Percentiles rank a stretch among this genome's conserved stretches.
Evolutionary conservation across 1,140 invertebrate species (phyloP).

Genomic region (Drosophila novamexicana): DNA sequence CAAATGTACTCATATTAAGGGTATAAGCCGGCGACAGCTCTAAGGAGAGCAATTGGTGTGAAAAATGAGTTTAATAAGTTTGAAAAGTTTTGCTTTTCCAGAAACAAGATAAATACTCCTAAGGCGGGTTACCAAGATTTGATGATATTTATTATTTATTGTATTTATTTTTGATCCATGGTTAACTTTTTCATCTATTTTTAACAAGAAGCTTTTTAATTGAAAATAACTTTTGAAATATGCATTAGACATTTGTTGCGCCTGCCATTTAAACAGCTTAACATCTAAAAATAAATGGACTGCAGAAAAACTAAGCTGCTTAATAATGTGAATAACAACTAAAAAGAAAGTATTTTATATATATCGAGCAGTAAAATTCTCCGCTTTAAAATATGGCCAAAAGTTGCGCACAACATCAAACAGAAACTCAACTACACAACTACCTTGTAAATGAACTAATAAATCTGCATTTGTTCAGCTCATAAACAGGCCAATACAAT

Average conservation of each 20-base stretch:
- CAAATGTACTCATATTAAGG: background rate
- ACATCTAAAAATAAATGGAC: background rate
- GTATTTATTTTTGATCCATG: background rate
- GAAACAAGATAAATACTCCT: background rate
- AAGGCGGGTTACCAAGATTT: background rate
- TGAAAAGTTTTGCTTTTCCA: background rate
- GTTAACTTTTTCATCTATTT: background rate
- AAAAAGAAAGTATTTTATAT: background rate
- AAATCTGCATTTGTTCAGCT: conserved; percentile 39
- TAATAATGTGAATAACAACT: too few relatives aligned
- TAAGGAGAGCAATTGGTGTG: background rate
- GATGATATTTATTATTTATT: background rate
- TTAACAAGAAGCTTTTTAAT: too few relatives aligned
- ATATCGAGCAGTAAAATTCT: background rate
- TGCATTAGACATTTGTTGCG: too few relatives aligned
- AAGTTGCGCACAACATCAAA: background rate
- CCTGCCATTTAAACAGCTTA: too few relatives aligned
- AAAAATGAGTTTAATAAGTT: conserved; percentile 1
- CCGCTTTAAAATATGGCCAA: background rate
- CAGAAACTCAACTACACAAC: conserved; percentile 1
- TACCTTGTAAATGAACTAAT: conserved; percentile 13
- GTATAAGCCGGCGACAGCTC: background rate
- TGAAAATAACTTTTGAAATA: too few relatives aligned
- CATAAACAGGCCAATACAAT: conserved; percentile 31
- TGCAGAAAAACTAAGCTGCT: too few relatives aligned